These are phyloP conservation scores for Seriola aureovittata DNA, from an alignment of 2,113 vertebrate species.

Conservation along the genomic window DNA sequence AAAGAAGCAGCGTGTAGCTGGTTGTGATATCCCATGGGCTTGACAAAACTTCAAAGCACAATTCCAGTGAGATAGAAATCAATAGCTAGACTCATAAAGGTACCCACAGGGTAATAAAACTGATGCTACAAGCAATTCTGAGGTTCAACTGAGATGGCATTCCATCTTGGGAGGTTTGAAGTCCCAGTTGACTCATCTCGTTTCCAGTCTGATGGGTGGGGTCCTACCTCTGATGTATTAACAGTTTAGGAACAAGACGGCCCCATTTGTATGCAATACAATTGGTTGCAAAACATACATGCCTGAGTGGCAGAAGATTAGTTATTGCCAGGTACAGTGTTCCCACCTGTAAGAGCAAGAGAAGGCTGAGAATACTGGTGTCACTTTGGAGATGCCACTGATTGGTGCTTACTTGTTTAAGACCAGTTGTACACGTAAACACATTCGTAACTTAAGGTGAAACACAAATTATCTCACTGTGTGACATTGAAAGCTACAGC, in stretches of 20 bases:
- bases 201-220: slow-evolving; percentile 15
- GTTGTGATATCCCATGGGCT: neutral
- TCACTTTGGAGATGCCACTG: slow-evolving; percentile 21
- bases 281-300: slow-evolving; percentile 3
- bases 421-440: slow-evolving; percentile 4
- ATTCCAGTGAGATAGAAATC: slow-evolving; percentile 42
- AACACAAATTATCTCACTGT: neutral
- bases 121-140: slow-evolving; percentile 46
- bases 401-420: neutral
- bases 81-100: slow-evolving; percentile 43
- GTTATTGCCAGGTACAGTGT: neutral
- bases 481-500: neutral
- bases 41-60: slow-evolving; percentile 43
- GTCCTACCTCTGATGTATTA: neutral
- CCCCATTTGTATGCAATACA: neutral
- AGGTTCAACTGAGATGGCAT: slow-evolving; percentile 24
- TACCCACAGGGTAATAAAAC: slow-evolving; percentile 18
- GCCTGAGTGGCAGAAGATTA: neutral
- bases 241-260: neutral
- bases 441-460: slow-evolving; percentile 21
- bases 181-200: slow-evolving; percentile 46
- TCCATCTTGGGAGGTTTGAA: slow-evolving; percentile 17
- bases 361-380: slow-evolving; percentile 12
- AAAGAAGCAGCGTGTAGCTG: slow-evolving; percentile 1
- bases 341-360: slow-evolving; percentile 25